These are phyloP conservation scores for Achlya flavicornis DNA, from an alignment of 2,888 invertebrate genomes.

Conservation along the genomic window DNA sequence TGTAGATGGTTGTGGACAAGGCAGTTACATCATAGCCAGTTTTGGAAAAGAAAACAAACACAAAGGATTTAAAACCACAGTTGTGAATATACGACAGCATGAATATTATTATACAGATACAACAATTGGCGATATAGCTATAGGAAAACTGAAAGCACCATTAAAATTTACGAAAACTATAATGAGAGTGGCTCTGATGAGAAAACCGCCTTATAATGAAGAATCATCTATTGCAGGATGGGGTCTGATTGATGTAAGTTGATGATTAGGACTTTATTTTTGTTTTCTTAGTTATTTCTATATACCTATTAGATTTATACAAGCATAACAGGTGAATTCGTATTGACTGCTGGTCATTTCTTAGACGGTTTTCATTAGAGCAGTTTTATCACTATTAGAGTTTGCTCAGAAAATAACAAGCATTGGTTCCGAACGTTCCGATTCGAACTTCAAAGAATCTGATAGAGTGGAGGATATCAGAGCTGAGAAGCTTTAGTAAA, in stretches of 20 bases:
- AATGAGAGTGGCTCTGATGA: slow-evolving; percentile 30
- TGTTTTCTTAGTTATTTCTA: not conserved
- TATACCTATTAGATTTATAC: not conserved
- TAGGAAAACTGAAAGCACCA: slow-evolving; percentile 23
- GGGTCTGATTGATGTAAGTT: slow-evolving; percentile 39
- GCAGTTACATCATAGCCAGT: slow-evolving; percentile 13
- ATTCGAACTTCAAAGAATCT: too few species aligned
- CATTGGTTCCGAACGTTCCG: too few species aligned
- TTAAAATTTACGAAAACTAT: slow-evolving; percentile 25
- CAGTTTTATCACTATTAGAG: too few species aligned
- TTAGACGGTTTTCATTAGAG: too few species aligned
- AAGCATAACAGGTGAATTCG: too few species aligned
- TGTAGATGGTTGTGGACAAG: slow-evolving; percentile 16
- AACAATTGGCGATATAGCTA: slow-evolving; percentile 35
- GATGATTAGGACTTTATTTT: too few species aligned
- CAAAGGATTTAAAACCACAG: not conserved
- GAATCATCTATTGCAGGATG: slow-evolving; percentile 37
- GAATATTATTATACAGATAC: slow-evolving; percentile 25
- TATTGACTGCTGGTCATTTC: too few species aligned
- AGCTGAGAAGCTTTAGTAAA: too few species aligned
- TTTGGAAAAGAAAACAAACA: slow-evolving; percentile 23
- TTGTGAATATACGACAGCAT: slow-evolving; percentile 30
- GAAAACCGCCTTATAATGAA: slow-evolving; percentile 21
- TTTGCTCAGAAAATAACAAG: too few species aligned
- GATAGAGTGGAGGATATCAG: too few species aligned